A percentile compares a stretch with the other conserved stretches of the same genome.
phyloP scores from a whole-genome alignment of 2,888 invertebrate species.

The Leptinotarsa haldemani region DNA sequence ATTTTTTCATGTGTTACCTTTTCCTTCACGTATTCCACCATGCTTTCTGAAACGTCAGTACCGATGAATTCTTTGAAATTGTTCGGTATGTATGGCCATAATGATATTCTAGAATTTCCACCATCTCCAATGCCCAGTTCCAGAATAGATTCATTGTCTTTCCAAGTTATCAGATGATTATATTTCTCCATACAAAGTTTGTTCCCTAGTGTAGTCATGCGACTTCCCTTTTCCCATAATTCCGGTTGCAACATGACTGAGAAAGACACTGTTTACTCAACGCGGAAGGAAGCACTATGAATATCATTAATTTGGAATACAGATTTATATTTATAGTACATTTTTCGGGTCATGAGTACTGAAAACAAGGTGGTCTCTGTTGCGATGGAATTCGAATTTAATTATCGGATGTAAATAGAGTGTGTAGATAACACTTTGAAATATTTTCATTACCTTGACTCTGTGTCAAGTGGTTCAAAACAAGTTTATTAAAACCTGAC shows the following conservation, averaged over 20 bases:
- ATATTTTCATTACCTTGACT: too few species aligned
- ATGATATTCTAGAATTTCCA: slow-evolving; percentile 68
- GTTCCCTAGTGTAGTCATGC: slow-evolving; percentile 16
- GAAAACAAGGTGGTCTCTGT: too few species aligned
- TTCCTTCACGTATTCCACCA: slow-evolving; percentile 26
- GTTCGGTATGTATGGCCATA: slow-evolving; percentile 30
- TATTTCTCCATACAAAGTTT: slow-evolving; percentile 70
- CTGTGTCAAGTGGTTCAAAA: too few species aligned
- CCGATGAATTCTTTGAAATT: slow-evolving; percentile 34
- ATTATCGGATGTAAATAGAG: too few species aligned
- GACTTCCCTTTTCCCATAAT: slow-evolving; percentile 27
- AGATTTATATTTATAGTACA: too few species aligned
- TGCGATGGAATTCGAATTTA: too few species aligned
- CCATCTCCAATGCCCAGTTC: slow-evolving; percentile 84
- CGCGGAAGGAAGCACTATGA: too few species aligned
- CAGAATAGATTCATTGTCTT: slow-evolving; percentile 68
- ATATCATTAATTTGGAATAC: too few species aligned
- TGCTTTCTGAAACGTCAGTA: slow-evolving; percentile 27
- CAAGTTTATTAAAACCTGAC: too few species aligned
- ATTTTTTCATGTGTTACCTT: slow-evolving; percentile 5
- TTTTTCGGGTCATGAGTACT: too few species aligned
- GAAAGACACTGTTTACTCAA: too few species aligned
- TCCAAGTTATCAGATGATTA: slow-evolving; percentile 57
- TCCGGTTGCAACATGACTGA: slow-evolving; percentile 31
- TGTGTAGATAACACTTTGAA: too few species aligned